Percentiles rank a stretch among this genome's conserved stretches.
These are phyloP conservation scores for Diarsia mendica DNA, from an alignment of 2,888 invertebrate genomes.

Conservation along the genomic window DNA sequence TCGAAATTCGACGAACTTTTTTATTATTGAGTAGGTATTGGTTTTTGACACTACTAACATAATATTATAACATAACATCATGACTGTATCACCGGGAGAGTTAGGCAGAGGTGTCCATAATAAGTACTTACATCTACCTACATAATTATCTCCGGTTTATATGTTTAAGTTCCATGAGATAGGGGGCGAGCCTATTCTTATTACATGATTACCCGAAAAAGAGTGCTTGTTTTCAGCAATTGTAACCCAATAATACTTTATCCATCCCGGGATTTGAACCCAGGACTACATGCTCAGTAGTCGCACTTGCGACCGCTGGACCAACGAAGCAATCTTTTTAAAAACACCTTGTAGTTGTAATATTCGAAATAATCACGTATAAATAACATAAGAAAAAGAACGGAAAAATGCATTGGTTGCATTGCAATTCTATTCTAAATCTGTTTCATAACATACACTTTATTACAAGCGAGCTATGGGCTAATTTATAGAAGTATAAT, in stretches of 20 bases:
- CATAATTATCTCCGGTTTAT: no score
- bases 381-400: not conserved
- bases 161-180: not conserved
- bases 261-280: not conserved
- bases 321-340: not conserved
- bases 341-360: not conserved
- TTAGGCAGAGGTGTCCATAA: no score
- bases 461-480: slow-evolving; percentile 7
- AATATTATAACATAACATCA: no score
- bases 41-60: not conserved
- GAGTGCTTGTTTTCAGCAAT: no score
- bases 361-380: not conserved
- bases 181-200: not conserved
- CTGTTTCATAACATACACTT: slow-evolving; percentile 11
- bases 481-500: slow-evolving; percentile 20
- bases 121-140: no score
- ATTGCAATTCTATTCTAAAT: slow-evolving; percentile 2
- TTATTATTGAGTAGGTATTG: not conserved
- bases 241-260: not conserved
- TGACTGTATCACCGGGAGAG: no score
- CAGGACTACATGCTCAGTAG: not conserved
- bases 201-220: no score
- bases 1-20: not conserved
- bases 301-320: not conserved
- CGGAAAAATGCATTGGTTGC: slow-evolving; percentile 4